phyloP scores from a whole-genome alignment of 1,140 invertebrate genomes.

The Tetramorium simillimum region DNA sequence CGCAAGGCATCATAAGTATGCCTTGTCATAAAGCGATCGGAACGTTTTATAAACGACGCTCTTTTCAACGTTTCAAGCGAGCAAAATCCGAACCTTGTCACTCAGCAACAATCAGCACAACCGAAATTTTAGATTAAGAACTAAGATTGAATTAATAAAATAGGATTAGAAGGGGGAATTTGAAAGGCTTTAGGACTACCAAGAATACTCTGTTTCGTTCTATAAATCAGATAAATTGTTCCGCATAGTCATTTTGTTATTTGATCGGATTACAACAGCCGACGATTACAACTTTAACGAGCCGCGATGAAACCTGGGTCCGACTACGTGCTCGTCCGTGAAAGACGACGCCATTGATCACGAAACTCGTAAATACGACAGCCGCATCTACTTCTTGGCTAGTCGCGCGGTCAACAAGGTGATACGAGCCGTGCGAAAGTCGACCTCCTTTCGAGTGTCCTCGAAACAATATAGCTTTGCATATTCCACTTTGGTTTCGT shows the following conservation, averaged over 20 bases:
- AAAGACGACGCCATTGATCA: slow-evolving; percentile 59
- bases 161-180: neutral
- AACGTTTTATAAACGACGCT: neutral
- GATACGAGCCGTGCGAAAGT: slow-evolving; percentile 29
- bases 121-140: neutral
- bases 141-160: neutral
- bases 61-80: neutral
- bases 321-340: slow-evolving; percentile 40
- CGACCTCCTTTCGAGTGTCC: slow-evolving; percentile 54
- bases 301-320: slow-evolving; percentile 47
- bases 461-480: neutral
- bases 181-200: neutral
- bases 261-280: slow-evolving; percentile 42
- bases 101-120: neutral
- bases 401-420: slow-evolving; percentile 20
- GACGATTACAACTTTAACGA: slow-evolving; percentile 18
- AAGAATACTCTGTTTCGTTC: neutral
- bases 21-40: neutral
- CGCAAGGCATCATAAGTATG: neutral
- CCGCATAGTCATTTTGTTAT: too few species aligned
- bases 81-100: neutral
- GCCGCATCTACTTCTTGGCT: neutral
- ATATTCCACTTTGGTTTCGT: neutral
- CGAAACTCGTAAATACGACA: slow-evolving; percentile 52
- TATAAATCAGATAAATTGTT: neutral